Conservation (phyloP, 2,888 invertebrate genomes). For the Orchesella flavescens region DNA sequence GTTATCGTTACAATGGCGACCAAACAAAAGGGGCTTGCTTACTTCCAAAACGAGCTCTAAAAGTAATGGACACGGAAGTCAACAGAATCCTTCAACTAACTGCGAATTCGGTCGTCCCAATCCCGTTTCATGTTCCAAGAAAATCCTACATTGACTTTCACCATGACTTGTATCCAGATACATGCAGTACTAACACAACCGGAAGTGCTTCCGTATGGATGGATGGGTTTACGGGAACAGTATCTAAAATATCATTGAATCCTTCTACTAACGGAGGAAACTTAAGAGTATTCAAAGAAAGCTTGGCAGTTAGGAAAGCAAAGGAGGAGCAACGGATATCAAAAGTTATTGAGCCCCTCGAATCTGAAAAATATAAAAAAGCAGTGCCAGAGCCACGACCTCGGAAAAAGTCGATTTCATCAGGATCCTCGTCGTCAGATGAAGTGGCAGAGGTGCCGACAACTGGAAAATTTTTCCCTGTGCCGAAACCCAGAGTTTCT, state of each 20-base stretch:
- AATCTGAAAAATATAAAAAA: constrained; percentile 69
- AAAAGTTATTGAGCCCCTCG: constrained; percentile 69
- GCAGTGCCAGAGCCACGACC: constrained; percentile 81
- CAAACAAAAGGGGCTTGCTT: constrained; percentile 95
- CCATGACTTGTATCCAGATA: constrained; percentile 94
- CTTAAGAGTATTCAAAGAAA: constrained; percentile 74
- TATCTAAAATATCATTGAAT: constrained; percentile 88
- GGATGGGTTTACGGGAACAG: constrained; percentile 82
- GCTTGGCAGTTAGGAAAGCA: constrained; percentile 65
- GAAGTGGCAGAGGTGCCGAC: constrained; percentile 63
- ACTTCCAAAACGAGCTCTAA: constrained; percentile 91
- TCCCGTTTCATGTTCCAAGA: constrained; percentile 94
- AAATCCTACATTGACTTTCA: constrained; percentile 96
- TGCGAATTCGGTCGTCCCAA: constrained; percentile 89
- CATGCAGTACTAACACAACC: constrained; percentile 85
- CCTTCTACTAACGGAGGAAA: constrained; percentile 78
- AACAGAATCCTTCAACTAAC: constrained; percentile 91
- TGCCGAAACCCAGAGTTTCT: constrained; percentile 70
- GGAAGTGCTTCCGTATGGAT: constrained; percentile 89
- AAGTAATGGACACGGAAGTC: constrained; percentile 98
- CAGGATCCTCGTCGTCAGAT: constrained; percentile 73
- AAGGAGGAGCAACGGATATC: constrained; percentile 71
- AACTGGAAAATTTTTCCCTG: constrained; percentile 62
- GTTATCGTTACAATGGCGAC: constrained; percentile 78
- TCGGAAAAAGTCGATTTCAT: constrained; percentile 78